Evolutionary conservation across 2,888 invertebrate genomes (phyloP), one percentile per base, ranked within the genome.

Genomic region (Muschampia plurimacula): DNA sequence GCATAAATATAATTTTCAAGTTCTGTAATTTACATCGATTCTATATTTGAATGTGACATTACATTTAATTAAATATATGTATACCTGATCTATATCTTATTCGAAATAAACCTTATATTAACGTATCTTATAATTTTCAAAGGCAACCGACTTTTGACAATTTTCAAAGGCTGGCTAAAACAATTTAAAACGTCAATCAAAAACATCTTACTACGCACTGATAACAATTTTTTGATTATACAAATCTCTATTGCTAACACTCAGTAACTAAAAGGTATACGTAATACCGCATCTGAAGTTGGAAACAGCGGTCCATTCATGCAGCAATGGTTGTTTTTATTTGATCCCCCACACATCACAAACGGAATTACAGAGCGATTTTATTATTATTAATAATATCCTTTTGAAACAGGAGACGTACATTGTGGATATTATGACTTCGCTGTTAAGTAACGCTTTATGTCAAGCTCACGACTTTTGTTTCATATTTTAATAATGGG

Each of bases 221-320:
- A 10, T 57, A 15, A n/a, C 8, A 52, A 15, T 15, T 52, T 28
- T 22, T 57, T 28, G 36, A 32, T 36, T 0, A n/a, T n/a, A 4
- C 12, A 28, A 68, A 68, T 72, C 52, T 64, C 68, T 72, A 68
- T 75, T 49, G 68, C 65, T 66, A 60, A 65, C 63, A 41, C n/a
- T 46, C 57, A 22, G 77, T 78, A 67, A 74, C 80, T 67, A 84
- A 81, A 60, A 57, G 13, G 75, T 72, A 80, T 79, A 86, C 84
- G 82, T 88, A 90, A 86, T 90, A 83, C 77, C 74, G 73, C 80
- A 74, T 72, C 76, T 67, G 75, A 80, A 81, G 81, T 80, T 79
- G 82, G 79, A 80, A 88, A 93, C 92, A 93, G 87, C 83, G 86
- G 79, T 77, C 89, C 89, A 92, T 92, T 93, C 87, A 93, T 90